Base-by-base conservation (phyloP, 92 coral and sea anemone genomes). In the Paragorgia papillata region DNA sequence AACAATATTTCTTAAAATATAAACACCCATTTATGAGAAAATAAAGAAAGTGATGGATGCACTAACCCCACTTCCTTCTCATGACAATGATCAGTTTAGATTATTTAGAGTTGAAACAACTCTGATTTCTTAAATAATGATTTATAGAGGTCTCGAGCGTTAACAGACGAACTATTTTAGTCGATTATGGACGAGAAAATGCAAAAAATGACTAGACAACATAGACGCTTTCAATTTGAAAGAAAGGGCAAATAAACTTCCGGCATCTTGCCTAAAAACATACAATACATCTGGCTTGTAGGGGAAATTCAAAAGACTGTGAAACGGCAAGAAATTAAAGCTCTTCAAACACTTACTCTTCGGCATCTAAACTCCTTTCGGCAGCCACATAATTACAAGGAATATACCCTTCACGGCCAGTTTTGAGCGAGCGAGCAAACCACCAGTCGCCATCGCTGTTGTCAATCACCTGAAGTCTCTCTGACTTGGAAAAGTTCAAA, bases 371-470 rank as follows among this genome's bases (percentile, higher is more conserved):
- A 51, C 98, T 94, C 48, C 82, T 85, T 74, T 94, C 98, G 56
- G 92, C 97, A 78, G 98, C 98, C 31, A 94, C 98, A 71, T 94
- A 94, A 80, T 94, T 94, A 74, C 98, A 91, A 14, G 98, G 98
- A 13, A 94, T 94, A 82, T 94, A 94, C 3, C 98, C 98, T 75
- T 94, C 97, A 30, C 86, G 76, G 60, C 86, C 78, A 7, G 94
- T 84, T 1, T 84, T 34, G 56, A 94, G 73, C 66, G 97, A 91
- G 26, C 85, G 89, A 66, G 98, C 98, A 46, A 94, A 88, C 98
- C 98, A 94, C 98, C 98, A 94, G 83, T 94, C 98, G 60, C 95
- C 89, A 81, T 94, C 98, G n/a, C 91, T 91, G 84, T 92, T 94
- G 50, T 94, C 98, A 34, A 94, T 73, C 39, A 94, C 88, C 70